Evolutionary conservation across 2,797 vertebrate species (phyloP).

Genomic region (Myoxocephalus aenaeus): DNA sequence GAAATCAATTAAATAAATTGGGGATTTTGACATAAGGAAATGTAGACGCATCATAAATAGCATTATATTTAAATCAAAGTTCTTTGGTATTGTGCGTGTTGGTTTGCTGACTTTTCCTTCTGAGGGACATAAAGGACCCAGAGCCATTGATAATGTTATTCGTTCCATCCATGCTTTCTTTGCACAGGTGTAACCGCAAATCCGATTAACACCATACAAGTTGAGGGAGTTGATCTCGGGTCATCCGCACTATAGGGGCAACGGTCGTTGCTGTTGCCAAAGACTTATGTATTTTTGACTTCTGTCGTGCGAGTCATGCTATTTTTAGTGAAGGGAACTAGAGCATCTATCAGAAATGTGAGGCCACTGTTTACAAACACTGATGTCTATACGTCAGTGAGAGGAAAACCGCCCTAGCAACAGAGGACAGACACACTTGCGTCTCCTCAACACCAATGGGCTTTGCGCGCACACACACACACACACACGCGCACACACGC

Average conservation of each 20-base stretch:
- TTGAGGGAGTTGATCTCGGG: slow-evolving; percentile 6
- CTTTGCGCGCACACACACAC: neutral
- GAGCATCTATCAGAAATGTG: slow-evolving; percentile 4
- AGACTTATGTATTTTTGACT: slow-evolving; percentile 50
- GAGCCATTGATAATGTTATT: neutral
- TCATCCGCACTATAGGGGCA: slow-evolving; percentile 20
- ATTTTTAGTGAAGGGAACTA: slow-evolving; percentile 58
- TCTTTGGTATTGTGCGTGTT: neutral
- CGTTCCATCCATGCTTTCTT: slow-evolving; percentile 15
- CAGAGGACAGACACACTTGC: slow-evolving; percentile 12
- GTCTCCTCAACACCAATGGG: slow-evolving; percentile 17
- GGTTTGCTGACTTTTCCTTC: neutral
- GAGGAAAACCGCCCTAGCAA: slow-evolving; percentile 34
- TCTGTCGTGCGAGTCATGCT: slow-evolving; percentile 21
- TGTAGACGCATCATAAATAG: neutral
- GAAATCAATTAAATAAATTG: neutral
- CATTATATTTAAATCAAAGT: neutral
- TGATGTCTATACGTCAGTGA: slow-evolving; percentile 1
- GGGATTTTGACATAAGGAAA: neutral
- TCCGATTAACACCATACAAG: slow-evolving; percentile 1
- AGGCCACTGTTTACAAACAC: slow-evolving; percentile 52
- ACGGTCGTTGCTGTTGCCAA: slow-evolving; percentile 37
- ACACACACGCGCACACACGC: neutral
- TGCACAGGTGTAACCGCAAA: neutral
- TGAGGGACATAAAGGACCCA: neutral